Base-by-base conservation (phyloP, 1,140 invertebrate genomes). In the Prorops nasuta region DNA sequence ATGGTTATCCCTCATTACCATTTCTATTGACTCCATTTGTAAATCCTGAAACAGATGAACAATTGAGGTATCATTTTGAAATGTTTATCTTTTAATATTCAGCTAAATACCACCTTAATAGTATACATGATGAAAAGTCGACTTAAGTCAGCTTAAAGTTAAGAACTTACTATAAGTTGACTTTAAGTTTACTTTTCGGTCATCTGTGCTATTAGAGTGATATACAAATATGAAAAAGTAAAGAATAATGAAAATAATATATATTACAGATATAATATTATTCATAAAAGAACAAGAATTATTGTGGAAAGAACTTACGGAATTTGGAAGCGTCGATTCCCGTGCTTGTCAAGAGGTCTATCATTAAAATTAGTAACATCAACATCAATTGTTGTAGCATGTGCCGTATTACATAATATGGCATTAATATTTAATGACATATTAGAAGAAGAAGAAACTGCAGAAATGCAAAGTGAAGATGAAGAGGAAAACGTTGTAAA, bases 301-400 rank as follows among this genome's bases (percentile, higher is more conserved):
- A 34, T 54, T 3, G 60, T 77, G 7, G 73, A 76, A 52, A 38
- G 69, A 18, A 56, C 50, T 7, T 73, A 66, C 57, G 70, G 72
- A 4, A 47, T 67, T 0, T 73, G 58, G 67, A 77, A 76, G 41
- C 50, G 62, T 38, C 39, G 67, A 17, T 76, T 75, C 57, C 54
- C 64, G 10, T 60, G 53, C n/a, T 34, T 69, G 19, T 31, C 46
- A 1, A 39, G 46, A 42, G 61, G 59, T 6, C 16, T 66, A 14
- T 20, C 32, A 21, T 44, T 20, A 2, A 60, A 60, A n/a, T 16
- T 63, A 18, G 16, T 43, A 1, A 40, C 37, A 24, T 40, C 47
- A n/a, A 51, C 44, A 19, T 51, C 56, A 35, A 49, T 54, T 45
- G 42, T 66, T 32, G 49, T 63, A 16, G 58, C 52, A 1, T 49